Conservation (phyloP, 2,888 invertebrate genomes). For the Prosapia bicincta region DNA sequence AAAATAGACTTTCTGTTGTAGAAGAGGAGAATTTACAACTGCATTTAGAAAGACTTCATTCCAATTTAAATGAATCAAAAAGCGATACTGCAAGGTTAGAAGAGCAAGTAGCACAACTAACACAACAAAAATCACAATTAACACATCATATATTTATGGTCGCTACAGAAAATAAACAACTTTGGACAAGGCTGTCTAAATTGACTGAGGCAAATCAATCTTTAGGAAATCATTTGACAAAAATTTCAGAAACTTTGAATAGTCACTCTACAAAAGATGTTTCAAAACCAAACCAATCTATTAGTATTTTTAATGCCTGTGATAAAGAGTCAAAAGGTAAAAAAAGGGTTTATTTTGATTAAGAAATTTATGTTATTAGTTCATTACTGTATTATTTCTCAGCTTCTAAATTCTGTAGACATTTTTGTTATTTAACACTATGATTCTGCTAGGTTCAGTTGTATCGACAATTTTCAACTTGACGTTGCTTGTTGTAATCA, state of each 20-base stretch:
- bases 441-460: too few species aligned
- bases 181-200: conserved; percentile 70
- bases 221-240: conserved; percentile 51
- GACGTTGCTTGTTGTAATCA: too few species aligned
- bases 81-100: conserved; percentile 53
- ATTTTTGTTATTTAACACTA: too few species aligned
- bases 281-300: conserved; percentile 33
- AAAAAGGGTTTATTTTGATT: too few species aligned
- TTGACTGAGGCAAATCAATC: conserved; percentile 58
- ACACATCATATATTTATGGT: conserved; percentile 77
- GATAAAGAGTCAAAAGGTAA: conserved; percentile 10
- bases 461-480: too few species aligned
- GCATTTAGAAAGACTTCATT: conserved; percentile 45
- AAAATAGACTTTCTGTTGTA: conserved; percentile 62
- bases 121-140: conserved; percentile 71
- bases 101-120: conserved; percentile 64
- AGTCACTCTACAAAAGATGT: conserved; percentile 44
- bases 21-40: conserved; percentile 75
- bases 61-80: conserved; percentile 23
- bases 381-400: too few species aligned
- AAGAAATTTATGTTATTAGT: too few species aligned
- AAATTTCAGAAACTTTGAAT: conserved; percentile 52
- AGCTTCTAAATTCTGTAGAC: too few species aligned
- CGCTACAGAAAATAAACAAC: conserved; percentile 72
- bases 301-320: conserved; percentile 18